Evolutionary conservation across 2,113 vertebrate species (phyloP).

Genomic region (Helogale parvula): DNA sequence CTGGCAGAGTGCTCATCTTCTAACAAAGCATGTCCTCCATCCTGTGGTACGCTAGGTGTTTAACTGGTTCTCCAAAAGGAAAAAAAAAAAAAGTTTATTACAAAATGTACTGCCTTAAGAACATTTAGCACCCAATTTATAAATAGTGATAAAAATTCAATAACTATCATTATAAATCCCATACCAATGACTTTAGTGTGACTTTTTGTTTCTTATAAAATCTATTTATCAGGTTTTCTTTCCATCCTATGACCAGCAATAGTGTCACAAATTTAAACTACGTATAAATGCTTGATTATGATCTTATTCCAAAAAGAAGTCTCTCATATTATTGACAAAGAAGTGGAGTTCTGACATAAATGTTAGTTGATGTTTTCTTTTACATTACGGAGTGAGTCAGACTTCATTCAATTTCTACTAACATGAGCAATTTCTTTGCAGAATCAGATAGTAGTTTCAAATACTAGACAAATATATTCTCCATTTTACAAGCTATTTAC

Average conservation of each 20-base stretch:
- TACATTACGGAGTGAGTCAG: background rate
- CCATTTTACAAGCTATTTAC: background rate
- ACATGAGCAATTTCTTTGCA: slow-evolving; percentile 13
- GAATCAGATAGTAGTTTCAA: slow-evolving; percentile 28
- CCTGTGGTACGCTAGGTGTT: background rate
- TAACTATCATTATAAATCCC: background rate
- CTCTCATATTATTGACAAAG: slow-evolving; percentile 3
- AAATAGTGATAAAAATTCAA: background rate
- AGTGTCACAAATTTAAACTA: background rate
- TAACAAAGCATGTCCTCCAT: background rate
- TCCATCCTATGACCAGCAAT: background rate
- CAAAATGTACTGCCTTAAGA: background rate
- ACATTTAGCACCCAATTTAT: background rate
- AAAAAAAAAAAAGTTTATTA: background rate
- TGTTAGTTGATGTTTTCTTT: background rate
- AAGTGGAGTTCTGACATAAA: background rate
- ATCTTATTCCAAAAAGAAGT: background rate
- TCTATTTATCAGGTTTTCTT: background rate
- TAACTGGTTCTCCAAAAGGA: background rate
- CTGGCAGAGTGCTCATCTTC: background rate
- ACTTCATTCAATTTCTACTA: slow-evolving; percentile 6
- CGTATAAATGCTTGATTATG: background rate
- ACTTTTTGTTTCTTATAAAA: background rate
- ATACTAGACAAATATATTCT: background rate
- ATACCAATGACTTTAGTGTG: background rate